Base-by-base conservation (phyloP, 2,797 vertebrate genomes). In the Centroberyx gerrardi region DNA sequence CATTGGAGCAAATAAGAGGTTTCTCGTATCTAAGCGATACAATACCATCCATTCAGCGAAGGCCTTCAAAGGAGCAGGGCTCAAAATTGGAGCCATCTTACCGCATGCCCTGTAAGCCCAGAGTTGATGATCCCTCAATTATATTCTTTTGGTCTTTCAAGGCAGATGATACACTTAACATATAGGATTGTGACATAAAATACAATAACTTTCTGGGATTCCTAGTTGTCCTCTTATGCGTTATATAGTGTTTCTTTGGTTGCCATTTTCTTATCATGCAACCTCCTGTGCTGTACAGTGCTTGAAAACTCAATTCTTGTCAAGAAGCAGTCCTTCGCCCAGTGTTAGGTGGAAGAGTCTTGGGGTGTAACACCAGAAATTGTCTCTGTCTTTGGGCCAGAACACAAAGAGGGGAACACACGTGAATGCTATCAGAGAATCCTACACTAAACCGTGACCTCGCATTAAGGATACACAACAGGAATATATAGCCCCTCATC, bases 381-480 rank as follows among this genome's bases (percentile, higher is more conserved):
- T 40, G 8, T 40, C 10, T 40, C 38, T 40, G 6, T 40, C 38
- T 40, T 9, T 4, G 42, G 4, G 42, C 42, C 44, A 46, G 44
- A 17, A 14, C 40, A 42, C 10, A 56, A 59, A 14, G 12, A 62
- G n/a, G 59, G 36, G 55, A 84, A 64, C 44, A 46, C 44, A 46
- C 44, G 14, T 46, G 44, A 46, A 40, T 40, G 62, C 29, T 31
- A 80, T 78, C 49, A 68, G 33, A 53, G 27, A 65, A 67, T 76
- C 72, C 51, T 74, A 74, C 62, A 82, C 62, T 15, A 1, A 72
- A 72, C 13, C 38, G 15, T 31, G 68, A 65, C 54, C 53, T 75
- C 15, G 38, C 65, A 27, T 66, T 36, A 69, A 70, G 4, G 8
- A 51, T 62, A 62, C 55, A 38, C 33, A 58, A 40, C 15, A 5